These are phyloP conservation scores for Cyanoramphus novaezelandiae DNA, from an alignment of 2,113 vertebrate genomes.

Conservation along the genomic window DNA sequence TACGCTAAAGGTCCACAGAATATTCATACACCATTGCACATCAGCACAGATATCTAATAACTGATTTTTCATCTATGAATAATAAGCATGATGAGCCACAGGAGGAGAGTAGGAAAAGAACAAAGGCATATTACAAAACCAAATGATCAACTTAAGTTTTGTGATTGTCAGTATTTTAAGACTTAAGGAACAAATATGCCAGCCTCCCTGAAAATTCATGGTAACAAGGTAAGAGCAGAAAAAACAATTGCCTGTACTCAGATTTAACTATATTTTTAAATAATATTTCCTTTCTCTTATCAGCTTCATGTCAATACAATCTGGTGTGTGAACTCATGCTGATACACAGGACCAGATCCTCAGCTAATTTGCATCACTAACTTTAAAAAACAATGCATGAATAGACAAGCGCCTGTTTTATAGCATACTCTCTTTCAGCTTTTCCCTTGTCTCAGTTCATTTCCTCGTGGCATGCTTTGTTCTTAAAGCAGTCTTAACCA, in stretches of 20 bases:
- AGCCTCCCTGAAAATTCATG: background rate
- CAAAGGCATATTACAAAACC: background rate
- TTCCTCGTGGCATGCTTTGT: slow-evolving; percentile 54
- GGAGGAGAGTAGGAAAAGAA: background rate
- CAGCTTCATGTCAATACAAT: background rate
- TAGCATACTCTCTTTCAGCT: slow-evolving; percentile 48
- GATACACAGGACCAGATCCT: background rate
- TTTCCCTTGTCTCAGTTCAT: slow-evolving; percentile 50
- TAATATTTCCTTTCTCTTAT: background rate
- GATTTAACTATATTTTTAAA: background rate
- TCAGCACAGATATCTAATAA: background rate
- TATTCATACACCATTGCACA: background rate
- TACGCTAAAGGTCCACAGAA: background rate
- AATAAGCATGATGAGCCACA: background rate
- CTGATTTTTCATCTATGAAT: background rate
- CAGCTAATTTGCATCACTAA: slow-evolving; percentile 3
- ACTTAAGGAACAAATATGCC: background rate
- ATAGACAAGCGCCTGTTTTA: slow-evolving; percentile 32
- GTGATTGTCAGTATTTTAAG: background rate
- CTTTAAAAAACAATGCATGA: slow-evolving; percentile 47
- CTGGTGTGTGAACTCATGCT: background rate
- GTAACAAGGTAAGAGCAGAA: background rate
- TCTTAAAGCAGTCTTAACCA: slow-evolving; percentile 46
- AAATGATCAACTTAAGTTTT: background rate
- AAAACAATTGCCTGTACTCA: background rate